Conservation (phyloP, 30 jellyfish, hydroid and myxozoan species). For the Hydra vulgaris region DNA sequence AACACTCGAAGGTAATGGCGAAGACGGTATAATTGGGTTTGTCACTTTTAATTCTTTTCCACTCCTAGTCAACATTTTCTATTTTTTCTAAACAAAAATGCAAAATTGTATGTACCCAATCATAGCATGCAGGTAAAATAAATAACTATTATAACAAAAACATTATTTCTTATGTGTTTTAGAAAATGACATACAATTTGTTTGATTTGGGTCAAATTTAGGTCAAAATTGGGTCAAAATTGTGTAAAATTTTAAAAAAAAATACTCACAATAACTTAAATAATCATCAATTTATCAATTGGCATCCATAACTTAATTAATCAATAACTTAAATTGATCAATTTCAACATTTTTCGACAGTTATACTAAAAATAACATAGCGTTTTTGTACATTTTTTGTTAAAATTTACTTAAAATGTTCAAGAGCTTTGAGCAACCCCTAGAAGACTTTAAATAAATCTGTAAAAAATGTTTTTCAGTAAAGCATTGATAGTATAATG, state of each 20-base stretch:
- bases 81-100: neutral
- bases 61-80: neutral
- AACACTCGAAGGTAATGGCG: neutral
- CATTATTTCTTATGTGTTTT: neutral
- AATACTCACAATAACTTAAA: neutral
- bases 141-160: neutral
- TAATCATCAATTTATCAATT: neutral
- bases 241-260: neutral
- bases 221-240: neutral
- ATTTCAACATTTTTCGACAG: neutral
- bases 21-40: neutral
- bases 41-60: neutral
- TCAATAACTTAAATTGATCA: neutral
- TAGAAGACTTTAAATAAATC: too few relatives aligned
- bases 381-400: neutral
- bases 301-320: neutral
- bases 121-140: neutral
- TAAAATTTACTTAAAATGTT: neutral
- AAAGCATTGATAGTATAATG: too few relatives aligned
- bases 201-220: neutral
- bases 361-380: neutral
- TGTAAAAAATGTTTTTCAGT: too few relatives aligned
- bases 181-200: neutral
- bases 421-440: too few relatives aligned
- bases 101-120: neutral